Base-by-base conservation (phyloP, 2,113 vertebrate species). In the Labrus mixtus region DNA sequence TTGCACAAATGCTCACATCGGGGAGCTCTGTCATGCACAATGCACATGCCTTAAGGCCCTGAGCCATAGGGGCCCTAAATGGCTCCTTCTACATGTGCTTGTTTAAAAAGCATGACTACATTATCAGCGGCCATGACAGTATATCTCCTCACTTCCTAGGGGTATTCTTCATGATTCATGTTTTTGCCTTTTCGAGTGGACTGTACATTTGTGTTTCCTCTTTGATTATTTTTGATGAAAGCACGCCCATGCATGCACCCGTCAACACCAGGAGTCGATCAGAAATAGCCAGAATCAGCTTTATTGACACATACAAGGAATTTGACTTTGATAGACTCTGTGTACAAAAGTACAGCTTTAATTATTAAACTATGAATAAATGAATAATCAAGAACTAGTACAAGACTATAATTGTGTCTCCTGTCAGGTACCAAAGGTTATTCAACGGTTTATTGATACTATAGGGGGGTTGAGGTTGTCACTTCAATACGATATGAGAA, bases 41-140 rank as follows among this genome's bases (percentile, higher is more conserved):
- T 82, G 73, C 25, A 33, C 50, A 23, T 75, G 60, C 36, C 63
- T 61, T 29, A 19, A 78, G 70, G 60, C 76, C 51, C 41, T 25
- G 17, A 19, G 12, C 56, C 55, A 3, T 10, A 50, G 20, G 23
- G 51, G 59, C 59, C 37, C 13, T 56, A 10, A 70, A 23, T 54
- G 33, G 51, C 43, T 70, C 54, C 73, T 51, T 68, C 17, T 63
- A 37, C 68, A 25, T 43, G 53, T 54, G 39, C 54, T 68, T 58
- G 43, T 72, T 74, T 45, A 23, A 65, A 57, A 46, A n/a, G 22
- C 29, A 73, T 66, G 50, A 11, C 37, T n/a, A 23, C 51, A 41
- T 50, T 22, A 59, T 41, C 20, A 48, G 33, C 17, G 39, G 33
- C 16, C 25, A 41, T 45, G 54, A 23, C 6, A 13, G 20, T n/a